Percentiles rank a stretch among this genome's conserved stretches.
These are phyloP conservation scores for Spea hammondii DNA, from an alignment of 2,797 vertebrate species.

Conservation along the genomic window DNA sequence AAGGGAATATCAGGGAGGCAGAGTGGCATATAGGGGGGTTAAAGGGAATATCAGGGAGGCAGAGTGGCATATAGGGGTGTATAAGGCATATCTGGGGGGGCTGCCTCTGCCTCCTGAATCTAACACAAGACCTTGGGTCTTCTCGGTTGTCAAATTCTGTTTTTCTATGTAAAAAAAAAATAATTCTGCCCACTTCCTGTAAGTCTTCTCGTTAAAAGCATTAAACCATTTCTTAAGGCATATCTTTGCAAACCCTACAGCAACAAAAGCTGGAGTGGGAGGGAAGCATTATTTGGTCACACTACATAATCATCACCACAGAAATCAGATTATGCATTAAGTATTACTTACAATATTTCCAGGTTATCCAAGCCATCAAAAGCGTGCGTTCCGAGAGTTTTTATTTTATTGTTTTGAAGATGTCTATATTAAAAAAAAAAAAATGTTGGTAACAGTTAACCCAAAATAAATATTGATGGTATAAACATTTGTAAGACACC, in stretches of 20 bases:
- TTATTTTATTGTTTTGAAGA: slow-evolving; percentile 97
- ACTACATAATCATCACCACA: slow-evolving; percentile 2
- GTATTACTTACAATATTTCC: slow-evolving; percentile 90
- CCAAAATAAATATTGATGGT: too few relatives aligned
- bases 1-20: too few relatives aligned
- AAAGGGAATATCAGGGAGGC: too few relatives aligned
- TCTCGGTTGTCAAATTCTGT: too few relatives aligned
- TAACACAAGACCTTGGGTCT: too few relatives aligned
- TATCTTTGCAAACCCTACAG: slow-evolving; percentile 25
- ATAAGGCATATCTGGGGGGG: too few relatives aligned
- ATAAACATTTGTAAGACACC: too few relatives aligned
- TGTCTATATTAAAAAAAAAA: slow-evolving; percentile 70
- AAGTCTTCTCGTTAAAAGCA: slow-evolving; percentile 22
- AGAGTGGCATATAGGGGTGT: too few relatives aligned
- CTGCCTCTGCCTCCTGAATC: too few relatives aligned
- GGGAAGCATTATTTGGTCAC: slow-evolving; percentile 25
- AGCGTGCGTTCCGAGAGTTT: slow-evolving; percentile 81
- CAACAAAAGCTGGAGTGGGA: slow-evolving; percentile 28
- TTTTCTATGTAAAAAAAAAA: background rate
- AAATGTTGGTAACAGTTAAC: background rate
- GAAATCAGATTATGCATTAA: background rate
- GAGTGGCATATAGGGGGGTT: too few relatives aligned
- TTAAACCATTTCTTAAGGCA: slow-evolving; percentile 11
- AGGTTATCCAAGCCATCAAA: slow-evolving; percentile 91
- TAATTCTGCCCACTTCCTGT: slow-evolving; percentile 36